These are phyloP conservation scores for Cassiopea andromeda DNA, from an alignment of 30 jellyfish, hydroid and myxozoan genomes.

Conservation along the genomic window DNA sequence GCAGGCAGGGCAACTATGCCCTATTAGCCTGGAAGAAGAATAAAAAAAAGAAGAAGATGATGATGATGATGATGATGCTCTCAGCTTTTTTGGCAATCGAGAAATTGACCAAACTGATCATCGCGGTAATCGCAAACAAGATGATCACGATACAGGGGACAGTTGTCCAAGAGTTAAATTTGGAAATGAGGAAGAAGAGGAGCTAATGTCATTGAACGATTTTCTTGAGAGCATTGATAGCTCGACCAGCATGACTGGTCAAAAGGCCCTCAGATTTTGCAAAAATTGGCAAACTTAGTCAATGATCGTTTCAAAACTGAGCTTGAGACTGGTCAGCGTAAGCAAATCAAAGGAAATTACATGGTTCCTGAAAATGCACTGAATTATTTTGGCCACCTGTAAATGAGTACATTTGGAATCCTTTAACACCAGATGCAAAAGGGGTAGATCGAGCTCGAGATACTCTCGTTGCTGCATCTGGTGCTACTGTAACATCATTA, in stretches of 20 bases:
- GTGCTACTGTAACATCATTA: background rate
- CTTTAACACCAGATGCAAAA: constrained; percentile 14
- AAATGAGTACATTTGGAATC: constrained; percentile 7
- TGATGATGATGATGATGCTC: constrained; percentile 37
- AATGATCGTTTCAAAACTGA: constrained; percentile 21
- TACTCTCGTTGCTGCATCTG: background rate
- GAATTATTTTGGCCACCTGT: constrained; percentile 12
- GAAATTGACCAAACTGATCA: constrained; percentile 13
- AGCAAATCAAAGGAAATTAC: constrained; percentile 7
- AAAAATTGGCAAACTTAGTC: constrained; percentile 12
- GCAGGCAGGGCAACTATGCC: background rate
- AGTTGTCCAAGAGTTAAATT: background rate
- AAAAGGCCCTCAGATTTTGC: constrained; percentile 30
- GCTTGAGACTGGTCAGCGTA: constrained; percentile 26
- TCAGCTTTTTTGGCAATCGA: constrained; percentile 25
- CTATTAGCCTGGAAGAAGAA: background rate
- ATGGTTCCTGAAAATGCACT: constrained; percentile 27
- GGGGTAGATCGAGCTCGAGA: background rate
- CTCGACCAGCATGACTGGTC: constrained; percentile 6
- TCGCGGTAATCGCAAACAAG: constrained; percentile 33
- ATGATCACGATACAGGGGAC: constrained; percentile 9
- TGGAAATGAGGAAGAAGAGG: background rate
- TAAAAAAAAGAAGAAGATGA: background rate
- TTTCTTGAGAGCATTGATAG: constrained; percentile 13
- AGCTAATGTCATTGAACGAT: background rate